A percentile compares a stretch with the other conserved stretches of the same genome.
Evolutionary conservation across 2,888 invertebrate genomes (phyloP).

Genomic region (Agriopis aurantiaria): DNA sequence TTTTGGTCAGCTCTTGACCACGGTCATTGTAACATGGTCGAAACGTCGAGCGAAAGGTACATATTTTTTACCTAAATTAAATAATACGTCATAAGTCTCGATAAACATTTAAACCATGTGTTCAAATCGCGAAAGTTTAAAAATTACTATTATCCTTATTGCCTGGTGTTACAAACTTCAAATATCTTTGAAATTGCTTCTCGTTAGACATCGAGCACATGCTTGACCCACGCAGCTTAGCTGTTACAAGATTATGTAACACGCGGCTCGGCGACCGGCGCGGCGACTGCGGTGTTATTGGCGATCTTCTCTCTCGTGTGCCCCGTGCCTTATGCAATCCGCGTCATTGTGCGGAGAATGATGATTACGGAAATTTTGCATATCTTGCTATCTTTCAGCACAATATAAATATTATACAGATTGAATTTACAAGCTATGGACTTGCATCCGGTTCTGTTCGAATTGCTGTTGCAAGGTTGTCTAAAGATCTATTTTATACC

Average conservation of each 20-base stretch:
- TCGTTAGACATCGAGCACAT: not conserved
- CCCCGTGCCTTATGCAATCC: slow-evolving; percentile 13
- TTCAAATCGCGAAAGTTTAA: too few species aligned
- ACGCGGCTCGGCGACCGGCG: slow-evolving; percentile 5
- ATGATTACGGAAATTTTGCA: slow-evolving; percentile 7
- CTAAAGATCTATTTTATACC: not conserved
- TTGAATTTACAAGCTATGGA: not conserved
- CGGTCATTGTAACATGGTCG: too few species aligned
- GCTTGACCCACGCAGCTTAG: slow-evolving; percentile 30
- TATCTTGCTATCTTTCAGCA: not conserved
- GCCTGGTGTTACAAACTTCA: too few species aligned
- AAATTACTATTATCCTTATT: too few species aligned
- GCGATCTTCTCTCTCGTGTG: slow-evolving; percentile 9
- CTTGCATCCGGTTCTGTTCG: not conserved
- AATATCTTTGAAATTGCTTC: too few species aligned
- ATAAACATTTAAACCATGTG: too few species aligned
- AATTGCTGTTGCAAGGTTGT: not conserved
- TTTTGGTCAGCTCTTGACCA: too few species aligned
- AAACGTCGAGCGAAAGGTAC: too few species aligned
- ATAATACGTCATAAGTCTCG: too few species aligned
- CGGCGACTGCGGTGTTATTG: slow-evolving; percentile 10
- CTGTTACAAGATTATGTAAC: slow-evolving; percentile 18
- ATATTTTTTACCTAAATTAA: too few species aligned
- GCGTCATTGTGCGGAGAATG: slow-evolving; percentile 3
- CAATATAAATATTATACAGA: not conserved